Conservation (phyloP, 2,113 vertebrate genomes). For the Ctenodactylus gundi region DNA sequence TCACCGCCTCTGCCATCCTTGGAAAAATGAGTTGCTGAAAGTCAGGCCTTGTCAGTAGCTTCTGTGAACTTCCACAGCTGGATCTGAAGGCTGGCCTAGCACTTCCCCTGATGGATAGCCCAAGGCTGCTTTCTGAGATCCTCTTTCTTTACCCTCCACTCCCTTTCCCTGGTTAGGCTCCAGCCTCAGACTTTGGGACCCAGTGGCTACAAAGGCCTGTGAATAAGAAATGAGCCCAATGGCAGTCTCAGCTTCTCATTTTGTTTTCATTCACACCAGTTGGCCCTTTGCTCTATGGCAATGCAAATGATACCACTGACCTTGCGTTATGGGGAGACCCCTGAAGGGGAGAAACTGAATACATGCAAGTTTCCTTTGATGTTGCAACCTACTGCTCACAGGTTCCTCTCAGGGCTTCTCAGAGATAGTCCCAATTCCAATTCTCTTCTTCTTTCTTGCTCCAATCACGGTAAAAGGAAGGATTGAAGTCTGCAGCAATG, state of each 20-base stretch:
- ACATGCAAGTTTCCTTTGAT: neutral
- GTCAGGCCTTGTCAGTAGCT: neutral
- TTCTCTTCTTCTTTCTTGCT: neutral
- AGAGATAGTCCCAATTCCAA: neutral
- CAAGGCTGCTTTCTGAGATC: neutral
- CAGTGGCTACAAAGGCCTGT: neutral
- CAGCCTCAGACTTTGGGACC: neutral
- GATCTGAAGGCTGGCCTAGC: neutral
- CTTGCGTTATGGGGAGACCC: neutral
- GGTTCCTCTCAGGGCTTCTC: neutral
- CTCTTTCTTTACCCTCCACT: accelerated
- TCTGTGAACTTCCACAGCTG: accelerated
- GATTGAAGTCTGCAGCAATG: neutral
- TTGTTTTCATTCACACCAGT: neutral
- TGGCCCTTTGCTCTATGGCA: neutral
- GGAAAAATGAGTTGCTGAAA: neutral
- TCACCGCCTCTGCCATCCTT: neutral
- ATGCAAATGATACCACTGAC: neutral
- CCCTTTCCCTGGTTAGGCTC: neutral
- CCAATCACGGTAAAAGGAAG: neutral
- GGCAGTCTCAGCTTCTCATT: neutral
- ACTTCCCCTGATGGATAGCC: neutral
- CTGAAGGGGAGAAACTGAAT: neutral
- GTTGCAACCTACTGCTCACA: neutral
- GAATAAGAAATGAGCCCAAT: neutral